phyloP scores from a whole-genome alignment of 2,888 invertebrate species.

The Heliconius ethilla region DNA sequence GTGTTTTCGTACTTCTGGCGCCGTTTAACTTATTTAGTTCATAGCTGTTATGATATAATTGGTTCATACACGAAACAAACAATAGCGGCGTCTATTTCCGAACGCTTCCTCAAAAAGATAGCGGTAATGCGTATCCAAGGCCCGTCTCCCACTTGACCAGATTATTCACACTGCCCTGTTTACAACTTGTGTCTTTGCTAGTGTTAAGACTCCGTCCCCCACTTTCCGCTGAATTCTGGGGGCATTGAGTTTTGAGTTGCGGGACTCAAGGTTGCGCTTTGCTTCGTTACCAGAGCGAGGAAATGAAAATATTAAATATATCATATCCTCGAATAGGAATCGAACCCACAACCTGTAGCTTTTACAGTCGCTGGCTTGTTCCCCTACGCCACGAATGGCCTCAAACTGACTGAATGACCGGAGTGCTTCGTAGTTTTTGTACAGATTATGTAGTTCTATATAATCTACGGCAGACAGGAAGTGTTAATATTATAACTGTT shows the following conservation, averaged over 20 bases:
- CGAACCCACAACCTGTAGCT: too few species aligned
- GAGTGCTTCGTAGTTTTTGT: background rate
- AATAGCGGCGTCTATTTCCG: slow-evolving; percentile 41
- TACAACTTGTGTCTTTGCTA: background rate
- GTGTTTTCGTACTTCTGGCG: background rate
- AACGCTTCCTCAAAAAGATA: slow-evolving; percentile 45
- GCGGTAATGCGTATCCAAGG: slow-evolving; percentile 40
- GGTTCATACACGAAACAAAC: slow-evolving; percentile 13
- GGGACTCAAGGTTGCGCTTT: too few species aligned
- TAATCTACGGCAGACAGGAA: background rate
- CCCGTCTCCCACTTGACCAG: slow-evolving; percentile 39
- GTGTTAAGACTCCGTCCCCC: too few species aligned
- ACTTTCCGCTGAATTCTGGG: too few species aligned
- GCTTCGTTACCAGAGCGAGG: too few species aligned
- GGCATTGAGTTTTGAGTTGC: too few species aligned
- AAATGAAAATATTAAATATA: too few species aligned
- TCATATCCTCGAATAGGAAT: too few species aligned
- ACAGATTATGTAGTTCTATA: background rate
- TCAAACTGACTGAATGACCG: too few species aligned
- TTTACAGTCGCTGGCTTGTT: too few species aligned
- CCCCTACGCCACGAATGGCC: too few species aligned
- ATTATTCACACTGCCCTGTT: slow-evolving; percentile 31
- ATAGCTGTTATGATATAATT: background rate
- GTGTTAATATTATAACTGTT: background rate
- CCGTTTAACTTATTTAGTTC: background rate